Conservation (phyloP, 92 coral and sea anemone species). For the Porites evermanni region DNA sequence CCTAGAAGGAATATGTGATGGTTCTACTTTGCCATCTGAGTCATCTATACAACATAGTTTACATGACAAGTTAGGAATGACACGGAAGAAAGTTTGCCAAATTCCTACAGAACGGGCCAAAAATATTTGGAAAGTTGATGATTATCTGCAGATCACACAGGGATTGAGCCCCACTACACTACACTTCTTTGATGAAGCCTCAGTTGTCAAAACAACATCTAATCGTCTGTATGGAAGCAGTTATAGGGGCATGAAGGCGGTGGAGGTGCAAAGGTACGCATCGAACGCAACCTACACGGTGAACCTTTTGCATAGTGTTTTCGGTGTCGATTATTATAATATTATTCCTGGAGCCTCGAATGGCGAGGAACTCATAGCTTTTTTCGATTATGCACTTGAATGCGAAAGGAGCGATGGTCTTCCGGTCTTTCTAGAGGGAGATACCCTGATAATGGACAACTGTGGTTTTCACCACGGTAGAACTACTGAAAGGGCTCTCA, state of each 20-base stretch:
- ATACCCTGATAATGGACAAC: constrained; percentile 67
- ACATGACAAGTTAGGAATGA: constrained; percentile 47
- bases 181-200: constrained; percentile 59
- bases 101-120: constrained; percentile 51
- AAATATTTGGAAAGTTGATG: constrained; percentile 50
- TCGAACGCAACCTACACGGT: constrained; percentile 70
- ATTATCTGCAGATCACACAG: constrained; percentile 26
- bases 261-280: constrained; percentile 70
- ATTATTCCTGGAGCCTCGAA: constrained; percentile 65
- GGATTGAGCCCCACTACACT: constrained; percentile 21
- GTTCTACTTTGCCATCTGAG: constrained; percentile 33
- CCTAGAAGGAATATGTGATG: constrained; percentile 42
- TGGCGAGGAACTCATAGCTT: constrained; percentile 48
- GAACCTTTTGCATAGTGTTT: constrained; percentile 62
- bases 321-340: constrained; percentile 62
- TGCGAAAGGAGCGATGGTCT: constrained; percentile 49
- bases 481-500: constrained; percentile 43
- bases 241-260: constrained; percentile 45
- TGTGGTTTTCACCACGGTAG: constrained; percentile 72
- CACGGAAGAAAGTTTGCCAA: constrained; percentile 52
- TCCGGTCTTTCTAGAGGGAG: constrained; percentile 50
- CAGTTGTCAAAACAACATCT: constrained; percentile 48
- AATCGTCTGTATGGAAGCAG: constrained; percentile 63
- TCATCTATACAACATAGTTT: constrained; percentile 41
- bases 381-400: constrained; percentile 60